phyloP scores from a whole-genome alignment of 2,888 invertebrate species.

The Chrysolina oricalcia region DNA sequence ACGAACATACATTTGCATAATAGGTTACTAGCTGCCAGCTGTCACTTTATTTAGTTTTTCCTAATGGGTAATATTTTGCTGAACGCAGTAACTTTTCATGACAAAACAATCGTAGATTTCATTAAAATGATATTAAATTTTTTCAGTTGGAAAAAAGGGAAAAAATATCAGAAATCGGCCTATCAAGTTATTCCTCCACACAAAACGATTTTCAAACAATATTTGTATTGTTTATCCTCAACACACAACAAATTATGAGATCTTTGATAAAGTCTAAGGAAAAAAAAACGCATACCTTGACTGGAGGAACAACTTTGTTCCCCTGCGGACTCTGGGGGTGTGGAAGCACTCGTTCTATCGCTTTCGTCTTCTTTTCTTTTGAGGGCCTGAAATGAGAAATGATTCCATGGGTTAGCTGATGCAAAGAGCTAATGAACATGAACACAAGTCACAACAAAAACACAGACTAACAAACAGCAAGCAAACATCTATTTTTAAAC shows the following conservation, averaged over 20 bases:
- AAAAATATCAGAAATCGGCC: too few relatives aligned
- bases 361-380: constrained; percentile 72
- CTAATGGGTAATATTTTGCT: too few relatives aligned
- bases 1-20: too few relatives aligned
- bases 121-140: too few relatives aligned
- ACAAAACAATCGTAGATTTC: too few relatives aligned
- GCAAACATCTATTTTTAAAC: neutral
- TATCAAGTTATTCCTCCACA: neutral
- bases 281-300: constrained; percentile 70
- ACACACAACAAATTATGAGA: neutral
- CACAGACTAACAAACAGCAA: neutral
- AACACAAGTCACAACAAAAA: neutral
- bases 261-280: neutral
- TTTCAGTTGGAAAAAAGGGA: neutral
- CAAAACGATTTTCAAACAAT: too few relatives aligned
- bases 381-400: constrained; percentile 67
- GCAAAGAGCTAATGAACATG: neutral
- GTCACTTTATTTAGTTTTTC: too few relatives aligned
- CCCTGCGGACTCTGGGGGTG: constrained; percentile 72
- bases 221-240: neutral
- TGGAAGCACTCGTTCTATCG: constrained; percentile 69
- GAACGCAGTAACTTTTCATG: too few relatives aligned
- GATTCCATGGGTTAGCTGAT: neutral
- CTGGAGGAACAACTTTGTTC: constrained; percentile 69
- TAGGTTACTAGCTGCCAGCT: too few relatives aligned